Conservation (phyloP, 1,140 invertebrate species). For the Ctenoplectra terminalis region DNA sequence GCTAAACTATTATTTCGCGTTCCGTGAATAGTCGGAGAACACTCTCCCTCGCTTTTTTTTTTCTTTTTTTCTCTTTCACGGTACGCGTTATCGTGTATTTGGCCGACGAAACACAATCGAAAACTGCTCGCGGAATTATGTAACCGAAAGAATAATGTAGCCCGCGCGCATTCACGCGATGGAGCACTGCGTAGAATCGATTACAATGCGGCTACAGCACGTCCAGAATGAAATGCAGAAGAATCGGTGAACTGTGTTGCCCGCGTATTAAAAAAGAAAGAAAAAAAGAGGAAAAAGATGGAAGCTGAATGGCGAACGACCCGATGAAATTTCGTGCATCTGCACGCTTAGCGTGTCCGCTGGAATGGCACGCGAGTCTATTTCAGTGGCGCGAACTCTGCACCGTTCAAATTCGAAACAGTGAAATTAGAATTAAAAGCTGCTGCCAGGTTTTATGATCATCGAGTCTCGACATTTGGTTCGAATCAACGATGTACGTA, state of each 20-base stretch:
- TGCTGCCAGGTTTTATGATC: background rate
- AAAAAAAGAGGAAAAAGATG: too few species aligned
- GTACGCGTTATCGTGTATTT: background rate
- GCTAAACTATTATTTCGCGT: background rate
- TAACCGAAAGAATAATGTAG: background rate
- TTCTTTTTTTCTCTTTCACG: background rate
- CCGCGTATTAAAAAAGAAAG: background rate
- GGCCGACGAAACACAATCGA: background rate
- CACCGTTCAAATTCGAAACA: conserved; percentile 24
- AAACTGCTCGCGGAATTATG: background rate
- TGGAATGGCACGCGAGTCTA: background rate
- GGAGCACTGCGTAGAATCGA: conserved; percentile 42
- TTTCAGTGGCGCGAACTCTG: background rate
- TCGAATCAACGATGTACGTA: too few species aligned
- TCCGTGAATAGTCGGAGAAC: background rate
- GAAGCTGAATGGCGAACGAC: background rate
- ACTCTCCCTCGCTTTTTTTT: too few species aligned
- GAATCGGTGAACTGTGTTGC: background rate
- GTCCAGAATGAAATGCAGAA: conserved; percentile 30
- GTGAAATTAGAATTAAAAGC: conserved; percentile 21
- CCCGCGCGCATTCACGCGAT: background rate
- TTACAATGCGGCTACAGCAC: conserved; percentile 41
- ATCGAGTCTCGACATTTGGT: too few species aligned
- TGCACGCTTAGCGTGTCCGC: background rate
- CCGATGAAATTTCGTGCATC: conserved; percentile 18